Base-by-base conservation (phyloP, 2,888 invertebrate species). In the Metopia argyrocephala region DNA sequence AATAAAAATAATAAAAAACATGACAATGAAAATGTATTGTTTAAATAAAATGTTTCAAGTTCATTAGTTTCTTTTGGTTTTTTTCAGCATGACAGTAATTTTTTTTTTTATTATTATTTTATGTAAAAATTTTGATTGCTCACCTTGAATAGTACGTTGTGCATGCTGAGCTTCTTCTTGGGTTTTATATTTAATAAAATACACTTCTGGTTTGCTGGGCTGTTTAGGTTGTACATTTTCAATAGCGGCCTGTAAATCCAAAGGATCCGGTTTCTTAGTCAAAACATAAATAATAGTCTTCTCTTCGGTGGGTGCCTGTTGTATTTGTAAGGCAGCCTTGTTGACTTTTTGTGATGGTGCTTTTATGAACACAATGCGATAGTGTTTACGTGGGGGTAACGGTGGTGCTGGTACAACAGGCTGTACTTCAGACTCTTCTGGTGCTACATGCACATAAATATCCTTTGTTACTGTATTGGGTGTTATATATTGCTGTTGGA, bases 281-380 rank as follows among this genome's bases (percentile, higher is more conserved):
- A 90, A 83, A 56, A 90, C 90, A 84, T 90, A 90, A 70, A 90
- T 90, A 38, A 90, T 88, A 27, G 90, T 90, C 85, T 90, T 90
- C 76, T 90, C 90, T 82, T 90, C 90, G 27, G 84, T 85, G 0
- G 88, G 88, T 1, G 87, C 87, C 54, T 88, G 88, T 31, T 88
- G 84, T 1, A 89, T 76, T 0, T 85, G 86, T 7, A 89, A 15
- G 0, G 87, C 82, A 0, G 87, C 84, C 31, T 86, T 82, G 52
- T 78, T 85, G 0, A 83, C 73, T 12, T 83, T 86, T 12, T 85
- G 87, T 2, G 89, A 83, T 18, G 90, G 90, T 5, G 90, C 87
- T 83, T 90, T 90, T 18, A 90, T 90, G 79, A 90, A 90, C 6
- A 90, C 89, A 54, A 90, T 89, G 78, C 90, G 89, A 81, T 90